phyloP scores from a whole-genome alignment of 2,113 vertebrate species.

The Empidonax traillii region DNA sequence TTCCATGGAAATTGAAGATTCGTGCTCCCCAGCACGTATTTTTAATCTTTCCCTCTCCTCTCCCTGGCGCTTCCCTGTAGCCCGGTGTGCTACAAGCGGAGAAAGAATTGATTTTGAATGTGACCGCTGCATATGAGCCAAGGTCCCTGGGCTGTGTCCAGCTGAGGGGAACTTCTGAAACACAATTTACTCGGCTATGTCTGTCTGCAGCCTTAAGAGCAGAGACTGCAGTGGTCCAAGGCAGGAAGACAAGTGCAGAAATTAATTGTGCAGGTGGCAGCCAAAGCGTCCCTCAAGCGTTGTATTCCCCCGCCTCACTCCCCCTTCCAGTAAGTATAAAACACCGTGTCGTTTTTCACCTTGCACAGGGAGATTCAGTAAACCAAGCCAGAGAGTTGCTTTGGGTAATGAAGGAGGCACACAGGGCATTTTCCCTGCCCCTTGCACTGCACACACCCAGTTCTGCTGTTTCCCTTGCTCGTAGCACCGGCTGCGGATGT shows the following conservation, averaged over 20 bases:
- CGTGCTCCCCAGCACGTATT: not conserved
- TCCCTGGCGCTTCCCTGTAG: not conserved
- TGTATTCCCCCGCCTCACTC: not conserved
- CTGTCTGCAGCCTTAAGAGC: not conserved
- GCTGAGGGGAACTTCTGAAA: not conserved
- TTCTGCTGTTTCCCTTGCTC: not conserved
- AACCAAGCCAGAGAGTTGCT: not conserved
- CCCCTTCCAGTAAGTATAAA: not conserved
- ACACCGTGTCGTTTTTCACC: not conserved
- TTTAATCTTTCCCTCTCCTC: slow-evolving; percentile 21
- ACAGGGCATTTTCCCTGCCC: not conserved
- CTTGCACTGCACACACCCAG: rapidly evolving
- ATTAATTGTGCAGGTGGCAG: not conserved
- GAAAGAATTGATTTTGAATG: slow-evolving; percentile 6
- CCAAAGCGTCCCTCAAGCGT: not conserved
- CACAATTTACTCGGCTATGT: not conserved
- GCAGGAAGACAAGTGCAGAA: not conserved
- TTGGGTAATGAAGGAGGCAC: not conserved
- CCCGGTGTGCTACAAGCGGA: not conserved
- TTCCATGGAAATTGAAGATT: not conserved
- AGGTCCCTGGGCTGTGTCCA: slow-evolving; percentile 10
- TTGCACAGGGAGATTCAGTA: not conserved
- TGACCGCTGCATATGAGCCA: not conserved
- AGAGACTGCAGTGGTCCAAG: not conserved
- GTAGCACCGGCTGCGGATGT: rapidly evolving